Evolutionary conservation across 2,797 vertebrate species (phyloP).

Genomic region (Clarias platycephalus): DNA sequence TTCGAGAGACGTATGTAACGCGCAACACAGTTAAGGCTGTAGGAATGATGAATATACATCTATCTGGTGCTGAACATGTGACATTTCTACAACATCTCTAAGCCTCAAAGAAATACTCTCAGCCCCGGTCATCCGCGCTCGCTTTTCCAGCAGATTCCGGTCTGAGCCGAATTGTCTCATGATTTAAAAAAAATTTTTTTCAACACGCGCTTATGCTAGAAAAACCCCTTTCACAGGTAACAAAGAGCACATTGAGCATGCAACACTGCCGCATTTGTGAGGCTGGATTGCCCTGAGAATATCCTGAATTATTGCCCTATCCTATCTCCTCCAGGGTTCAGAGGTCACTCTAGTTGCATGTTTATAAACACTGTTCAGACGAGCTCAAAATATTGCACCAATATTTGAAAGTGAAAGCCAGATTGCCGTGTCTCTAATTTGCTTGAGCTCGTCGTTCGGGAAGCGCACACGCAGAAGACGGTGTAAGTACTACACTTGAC

Average conservation of each 20-base stretch:
- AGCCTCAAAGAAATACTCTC: background rate
- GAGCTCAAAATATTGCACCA: slow-evolving; percentile 58
- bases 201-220: slow-evolving; percentile 26
- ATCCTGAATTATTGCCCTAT: slow-evolving; percentile 51
- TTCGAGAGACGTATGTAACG: too few relatives aligned
- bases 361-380: slow-evolving; percentile 73
- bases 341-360: slow-evolving; percentile 72
- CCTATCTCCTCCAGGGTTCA: slow-evolving; percentile 73
- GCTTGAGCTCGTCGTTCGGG: slow-evolving; percentile 54
- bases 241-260: slow-evolving; percentile 65
- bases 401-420: slow-evolving; percentile 56
- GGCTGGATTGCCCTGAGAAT: slow-evolving; percentile 63
- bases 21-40: background rate
- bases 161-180: slow-evolving; percentile 39
- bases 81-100: background rate
- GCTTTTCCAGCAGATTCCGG: slow-evolving; percentile 14
- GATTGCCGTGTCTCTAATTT: slow-evolving; percentile 29
- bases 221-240: slow-evolving; percentile 44
- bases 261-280: slow-evolving; percentile 55
- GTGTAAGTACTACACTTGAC: slow-evolving; percentile 65
- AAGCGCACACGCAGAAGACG: slow-evolving; percentile 34
- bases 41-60: too few relatives aligned
- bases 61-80: background rate
- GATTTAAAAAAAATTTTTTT: slow-evolving; percentile 8
- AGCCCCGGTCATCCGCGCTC: background rate